Conservation (phyloP, 2,888 invertebrate species). For the Mycalesis mineus region DNA sequence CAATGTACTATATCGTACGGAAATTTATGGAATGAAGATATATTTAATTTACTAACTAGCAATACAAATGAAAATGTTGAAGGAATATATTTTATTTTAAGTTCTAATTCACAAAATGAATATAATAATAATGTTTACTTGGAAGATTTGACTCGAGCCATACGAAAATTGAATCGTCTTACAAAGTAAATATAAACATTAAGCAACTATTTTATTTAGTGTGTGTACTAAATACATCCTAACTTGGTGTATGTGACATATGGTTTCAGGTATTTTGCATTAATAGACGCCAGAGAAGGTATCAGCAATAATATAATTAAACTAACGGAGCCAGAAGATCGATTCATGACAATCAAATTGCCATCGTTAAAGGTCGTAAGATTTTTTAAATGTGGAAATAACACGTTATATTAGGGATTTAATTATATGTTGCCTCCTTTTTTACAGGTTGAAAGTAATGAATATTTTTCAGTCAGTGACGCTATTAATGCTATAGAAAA, state of each 20-base stretch:
- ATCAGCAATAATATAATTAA: not conserved
- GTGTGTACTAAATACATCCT: no score
- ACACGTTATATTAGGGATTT: no score
- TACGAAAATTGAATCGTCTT: not conserved
- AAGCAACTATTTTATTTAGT: no score
- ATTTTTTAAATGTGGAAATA: no score
- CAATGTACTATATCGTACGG: not conserved
- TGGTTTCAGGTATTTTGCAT: constrained; percentile 18
- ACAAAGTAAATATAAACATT: constrained; percentile 12
- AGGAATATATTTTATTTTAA: constrained; percentile 16
- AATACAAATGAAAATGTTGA: constrained; percentile 4
- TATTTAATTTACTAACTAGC: constrained; percentile 3
- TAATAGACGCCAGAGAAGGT: constrained; percentile 6
- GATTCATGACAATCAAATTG: not conserved
- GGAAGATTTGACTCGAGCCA: constrained; percentile 6
- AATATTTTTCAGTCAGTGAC: not conserved
- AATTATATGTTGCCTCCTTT: not conserved
- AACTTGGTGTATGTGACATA: not conserved
- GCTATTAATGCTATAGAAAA: constrained; percentile 14
- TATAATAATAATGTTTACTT: not conserved
- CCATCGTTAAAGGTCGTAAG: not conserved
- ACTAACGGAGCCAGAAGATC: not conserved
- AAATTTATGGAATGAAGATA: not conserved
- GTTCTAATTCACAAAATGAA: not conserved
- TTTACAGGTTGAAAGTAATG: not conserved